Evolutionary conservation across 2,113 vertebrate genomes (phyloP), one percentile per base, ranked within the genome.

Genomic region (Rhabdornis inornatus): DNA sequence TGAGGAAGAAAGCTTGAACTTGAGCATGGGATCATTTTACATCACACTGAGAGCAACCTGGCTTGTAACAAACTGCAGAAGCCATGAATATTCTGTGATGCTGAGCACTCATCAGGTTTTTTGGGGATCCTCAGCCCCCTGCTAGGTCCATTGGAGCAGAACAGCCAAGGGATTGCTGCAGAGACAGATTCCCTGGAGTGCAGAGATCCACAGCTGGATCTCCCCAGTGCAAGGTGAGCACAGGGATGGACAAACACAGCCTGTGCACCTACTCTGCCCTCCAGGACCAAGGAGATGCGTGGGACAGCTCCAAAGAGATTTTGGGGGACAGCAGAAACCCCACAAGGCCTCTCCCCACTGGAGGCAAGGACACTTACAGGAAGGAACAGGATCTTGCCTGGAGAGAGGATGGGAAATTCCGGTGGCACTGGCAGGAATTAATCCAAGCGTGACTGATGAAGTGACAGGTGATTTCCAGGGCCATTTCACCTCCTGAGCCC

Each of bases 161-260:
- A 18, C 7, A 64, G 37, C 25, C 20, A 35, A 42, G 20, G 33
- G 40, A 56, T 15, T 11, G 35, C 35, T 56, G 22, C 18, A 56
- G 19, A 50, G 35, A 35, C 17, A 52, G 23, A 42, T 57, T 40
- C 59, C 13, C 47, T 75, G 21, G 15, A 35, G 39, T 0, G 15
- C 68, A 59, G 49, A 45, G 31, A 56, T 37, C 20, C 27, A 2
- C 0, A 16, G 18, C 37, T 64, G 39, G 21, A 59, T 44, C 8
- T 59, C 9, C 17, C 7, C 0, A 6, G 15, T 3, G n/a, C 3
- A 44, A 55, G 35, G 45, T 0, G 28, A 45, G 25, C 35, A 63
- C 24, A 33, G 24, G 18, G 53, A 37, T 11, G 35, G 80, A 16
- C 13, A 35, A 63, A n/a, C 10, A 31, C 10, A 63, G 53, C 47